Conservation (phyloP, 2,113 vertebrate genomes). For the Cebus imitator region DNA sequence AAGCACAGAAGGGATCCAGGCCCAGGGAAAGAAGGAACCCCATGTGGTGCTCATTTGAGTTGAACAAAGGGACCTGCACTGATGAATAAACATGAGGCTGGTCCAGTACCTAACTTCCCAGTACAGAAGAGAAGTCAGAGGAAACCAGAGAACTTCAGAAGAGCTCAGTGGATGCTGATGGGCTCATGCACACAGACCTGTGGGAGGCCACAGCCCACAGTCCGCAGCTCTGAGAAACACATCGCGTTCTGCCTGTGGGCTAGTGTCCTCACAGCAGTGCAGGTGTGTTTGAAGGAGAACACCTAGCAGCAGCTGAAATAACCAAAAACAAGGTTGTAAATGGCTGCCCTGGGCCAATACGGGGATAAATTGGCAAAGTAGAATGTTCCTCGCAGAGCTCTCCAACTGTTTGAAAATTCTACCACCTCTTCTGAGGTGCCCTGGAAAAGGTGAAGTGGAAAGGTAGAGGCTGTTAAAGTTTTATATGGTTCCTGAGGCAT, state of each 20-base stretch:
- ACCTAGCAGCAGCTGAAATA: constrained; percentile 55
- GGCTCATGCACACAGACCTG: accelerated
- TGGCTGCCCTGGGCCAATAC: constrained; percentile 11
- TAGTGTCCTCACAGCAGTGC: background rate
- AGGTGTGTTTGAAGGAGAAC: constrained; percentile 54
- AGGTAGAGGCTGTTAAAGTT: constrained; percentile 50
- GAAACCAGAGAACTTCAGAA: background rate
- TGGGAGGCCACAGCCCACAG: background rate
- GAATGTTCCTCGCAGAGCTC: background rate
- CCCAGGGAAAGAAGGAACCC: background rate
- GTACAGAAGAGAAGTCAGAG: background rate
- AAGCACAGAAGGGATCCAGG: background rate
- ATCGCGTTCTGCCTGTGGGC: background rate
- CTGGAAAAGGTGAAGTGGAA: constrained; percentile 50
- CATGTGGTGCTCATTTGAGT: background rate
- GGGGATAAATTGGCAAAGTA: background rate
- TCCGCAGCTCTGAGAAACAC: background rate
- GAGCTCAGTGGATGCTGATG: background rate
- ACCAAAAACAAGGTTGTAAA: constrained; percentile 64
- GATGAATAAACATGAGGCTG: background rate
- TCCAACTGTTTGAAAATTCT: constrained; percentile 24
- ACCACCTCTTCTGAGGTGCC: constrained; percentile 19
- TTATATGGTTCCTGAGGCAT: constrained; percentile 64
- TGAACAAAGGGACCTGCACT: background rate
- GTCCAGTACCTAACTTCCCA: background rate